These are phyloP conservation scores for Magallana angulata DNA, from an alignment of 1,140 invertebrate genomes.

Conservation along the genomic window DNA sequence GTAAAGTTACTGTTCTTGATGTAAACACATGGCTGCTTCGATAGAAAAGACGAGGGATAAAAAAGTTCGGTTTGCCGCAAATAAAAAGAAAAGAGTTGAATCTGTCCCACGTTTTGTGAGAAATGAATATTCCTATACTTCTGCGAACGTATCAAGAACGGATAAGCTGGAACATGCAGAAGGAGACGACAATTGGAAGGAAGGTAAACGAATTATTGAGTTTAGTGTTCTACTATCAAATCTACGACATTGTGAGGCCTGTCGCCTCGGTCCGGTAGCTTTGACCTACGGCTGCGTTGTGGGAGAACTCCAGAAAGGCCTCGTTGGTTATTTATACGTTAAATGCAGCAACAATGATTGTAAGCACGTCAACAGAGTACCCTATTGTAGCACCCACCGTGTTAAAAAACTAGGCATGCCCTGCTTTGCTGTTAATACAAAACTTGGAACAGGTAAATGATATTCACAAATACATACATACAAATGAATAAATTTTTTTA, in stretches of 20 bases:
- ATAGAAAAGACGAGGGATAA: background rate
- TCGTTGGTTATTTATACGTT: conserved; percentile 40
- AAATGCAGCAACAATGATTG: conserved; percentile 29
- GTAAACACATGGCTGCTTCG: conserved; percentile 11
- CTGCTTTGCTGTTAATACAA: conserved; percentile 42
- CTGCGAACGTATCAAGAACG: background rate
- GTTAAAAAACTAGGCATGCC: conserved; percentile 39
- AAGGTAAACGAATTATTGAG: conserved; percentile 31
- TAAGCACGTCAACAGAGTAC: conserved; percentile 36
- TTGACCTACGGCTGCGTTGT: conserved; percentile 30
- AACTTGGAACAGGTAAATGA: conserved; percentile 40
- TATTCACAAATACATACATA: too few species aligned
- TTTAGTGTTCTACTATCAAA: conserved; percentile 34
- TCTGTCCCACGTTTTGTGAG: background rate
- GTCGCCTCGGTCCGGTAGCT: conserved; percentile 42
- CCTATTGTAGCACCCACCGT: conserved; percentile 31
- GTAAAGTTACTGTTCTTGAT: conserved; percentile 33
- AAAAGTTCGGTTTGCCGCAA: background rate
- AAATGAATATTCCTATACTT: conserved; percentile 15
- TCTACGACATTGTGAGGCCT: conserved; percentile 23
- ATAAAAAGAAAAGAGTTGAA: background rate
- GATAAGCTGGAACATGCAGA: background rate
- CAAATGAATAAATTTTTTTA: too few species aligned
- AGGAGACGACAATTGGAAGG: conserved; percentile 21
- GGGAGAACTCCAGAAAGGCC: conserved; percentile 42